Evolutionary conservation across 2,797 vertebrate genomes (phyloP).

Genomic region (Rhinoraja longicauda): DNA sequence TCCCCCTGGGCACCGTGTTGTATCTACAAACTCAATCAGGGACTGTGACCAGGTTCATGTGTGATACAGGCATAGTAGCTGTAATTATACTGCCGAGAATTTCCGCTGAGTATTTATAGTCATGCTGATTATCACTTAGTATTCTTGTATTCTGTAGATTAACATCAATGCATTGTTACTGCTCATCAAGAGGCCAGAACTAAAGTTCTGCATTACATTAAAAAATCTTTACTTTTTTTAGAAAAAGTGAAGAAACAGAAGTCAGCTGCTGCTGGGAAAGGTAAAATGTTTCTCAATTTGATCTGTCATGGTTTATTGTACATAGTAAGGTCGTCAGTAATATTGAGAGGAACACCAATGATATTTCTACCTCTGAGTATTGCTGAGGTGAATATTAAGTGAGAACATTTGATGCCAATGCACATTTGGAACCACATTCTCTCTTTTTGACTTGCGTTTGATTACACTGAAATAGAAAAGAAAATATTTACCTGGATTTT

Average conservation of each 20-base stretch:
- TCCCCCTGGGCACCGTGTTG: neutral
- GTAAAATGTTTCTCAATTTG: neutral
- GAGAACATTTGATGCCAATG: neutral
- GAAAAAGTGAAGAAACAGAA: constrained; percentile 18
- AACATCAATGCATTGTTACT: neutral
- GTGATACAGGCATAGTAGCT: neutral
- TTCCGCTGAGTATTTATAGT: neutral
- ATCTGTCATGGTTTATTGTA: neutral
- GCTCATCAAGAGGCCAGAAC: too few relatives aligned
- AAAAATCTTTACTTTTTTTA: neutral
- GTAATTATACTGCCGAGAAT: neutral
- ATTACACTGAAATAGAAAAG: neutral
- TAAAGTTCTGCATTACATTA: neutral
- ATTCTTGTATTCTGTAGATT: neutral
- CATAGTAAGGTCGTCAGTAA: neutral
- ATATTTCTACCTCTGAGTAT: neutral
- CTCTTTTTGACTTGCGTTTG: neutral
- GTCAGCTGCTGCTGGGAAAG: neutral
- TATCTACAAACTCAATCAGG: neutral
- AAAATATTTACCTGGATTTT: neutral
- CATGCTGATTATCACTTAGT: neutral
- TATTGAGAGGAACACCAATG: neutral
- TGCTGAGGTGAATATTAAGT: neutral
- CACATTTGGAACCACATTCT: neutral
- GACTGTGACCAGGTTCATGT: neutral